Base-by-base conservation (phyloP, 1,140 invertebrate species). In the Maniola jurtina region DNA sequence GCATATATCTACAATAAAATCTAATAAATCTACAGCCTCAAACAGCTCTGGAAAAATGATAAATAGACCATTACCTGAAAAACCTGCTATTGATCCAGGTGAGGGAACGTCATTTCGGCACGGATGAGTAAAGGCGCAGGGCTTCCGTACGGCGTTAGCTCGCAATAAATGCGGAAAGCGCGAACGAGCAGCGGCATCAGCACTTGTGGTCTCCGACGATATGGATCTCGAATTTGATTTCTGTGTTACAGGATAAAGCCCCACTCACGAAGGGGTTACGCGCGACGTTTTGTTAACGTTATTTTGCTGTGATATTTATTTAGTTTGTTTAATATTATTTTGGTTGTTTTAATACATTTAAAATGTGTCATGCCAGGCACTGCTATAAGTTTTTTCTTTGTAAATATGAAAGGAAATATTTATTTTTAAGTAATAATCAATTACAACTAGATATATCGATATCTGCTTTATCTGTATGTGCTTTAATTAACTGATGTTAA, bases 1-100 rank as follows among this genome's bases (percentile, higher is more conserved):
- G 48, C 58, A 64, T 36, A 75, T 66, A 10, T 76, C 77, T 11
- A 75, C 77, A 7, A 75, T 77, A n/a, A 81, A 81, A 73, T 81
- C 72, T 66, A 90, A 82, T 66, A 80, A 88, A 75, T 87, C 91
- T 5, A 81, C 80, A 10, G 69, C 84, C 42, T 92, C 92, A 10
- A 91, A 90, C 15, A 87, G 89, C 5, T 90, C 91, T 4, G 89
- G 83, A 8, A 93, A 92, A 75, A 94, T 94, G 93, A 92, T 93
- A 16, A 94, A 94, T 68, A 91, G 94, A 66, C 95, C 95, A 3
- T 83, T 95, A 35, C 94, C 94, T 0, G 93, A 92, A 36, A 95
- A 95, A 83, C 94, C 95, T 6, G 82, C 84, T 13, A 59, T 77
- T 60, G 84, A 90, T 68, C 74, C 82, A 8, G 87, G 84, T 42